Evolutionary conservation across 2,113 vertebrate species (phyloP).

Genomic region (Microcebus lehilahytsara): DNA sequence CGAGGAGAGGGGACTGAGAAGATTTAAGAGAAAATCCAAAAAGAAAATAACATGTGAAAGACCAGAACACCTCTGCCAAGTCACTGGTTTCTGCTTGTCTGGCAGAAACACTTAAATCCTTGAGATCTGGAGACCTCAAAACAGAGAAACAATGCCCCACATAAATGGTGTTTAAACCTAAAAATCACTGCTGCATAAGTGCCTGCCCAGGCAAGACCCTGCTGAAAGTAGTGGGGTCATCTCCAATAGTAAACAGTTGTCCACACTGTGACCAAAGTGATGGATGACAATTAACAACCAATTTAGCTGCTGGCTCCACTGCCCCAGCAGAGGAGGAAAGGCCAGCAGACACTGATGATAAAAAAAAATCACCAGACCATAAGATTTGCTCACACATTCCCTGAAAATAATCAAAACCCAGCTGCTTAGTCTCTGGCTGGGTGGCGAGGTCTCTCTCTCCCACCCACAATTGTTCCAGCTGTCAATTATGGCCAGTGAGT

Average conservation of each 20-base stretch:
- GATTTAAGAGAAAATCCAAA: neutral
- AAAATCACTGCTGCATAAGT: neutral
- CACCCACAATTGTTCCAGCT: conserved; percentile 28
- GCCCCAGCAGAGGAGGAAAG: neutral
- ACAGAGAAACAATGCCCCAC: neutral
- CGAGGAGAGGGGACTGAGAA: neutral
- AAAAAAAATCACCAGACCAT: neutral
- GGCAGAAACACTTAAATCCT: neutral
- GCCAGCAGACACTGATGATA: neutral
- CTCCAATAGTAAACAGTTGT: neutral
- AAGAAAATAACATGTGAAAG: neutral
- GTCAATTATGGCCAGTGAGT: conserved; percentile 11
- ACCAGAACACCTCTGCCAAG: neutral
- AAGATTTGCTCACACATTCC: neutral
- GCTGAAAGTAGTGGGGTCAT: neutral
- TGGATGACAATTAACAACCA: neutral
- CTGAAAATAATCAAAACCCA: conserved; percentile 7
- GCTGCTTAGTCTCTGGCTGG: conserved; percentile 20
- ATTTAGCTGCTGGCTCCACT: neutral
- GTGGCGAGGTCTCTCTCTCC: neutral
- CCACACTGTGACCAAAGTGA: neutral
- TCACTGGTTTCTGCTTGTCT: neutral
- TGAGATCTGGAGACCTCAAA: neutral
- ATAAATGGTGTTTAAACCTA: neutral
- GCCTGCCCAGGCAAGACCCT: neutral